Percentiles rank a stretch among this genome's conserved stretches.
phyloP scores from a whole-genome alignment of 2,113 vertebrate species.

The Rhipidura dahli region DNA sequence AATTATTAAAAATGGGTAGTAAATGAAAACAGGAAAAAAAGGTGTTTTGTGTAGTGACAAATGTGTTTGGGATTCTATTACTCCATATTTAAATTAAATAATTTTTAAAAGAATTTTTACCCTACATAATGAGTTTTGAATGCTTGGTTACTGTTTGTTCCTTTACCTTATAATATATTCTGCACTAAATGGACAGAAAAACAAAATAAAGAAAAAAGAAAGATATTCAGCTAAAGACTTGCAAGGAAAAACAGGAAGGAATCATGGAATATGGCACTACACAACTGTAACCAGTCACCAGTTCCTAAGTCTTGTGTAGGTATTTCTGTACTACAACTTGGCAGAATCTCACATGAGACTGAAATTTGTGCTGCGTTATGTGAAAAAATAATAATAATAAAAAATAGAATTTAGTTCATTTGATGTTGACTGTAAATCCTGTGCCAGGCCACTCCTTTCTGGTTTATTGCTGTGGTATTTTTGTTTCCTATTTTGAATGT shows the following conservation, averaged over 20 bases:
- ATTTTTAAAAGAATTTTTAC: not conserved
- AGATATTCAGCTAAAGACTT: not conserved
- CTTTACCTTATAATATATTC: not conserved
- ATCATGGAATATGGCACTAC: not conserved
- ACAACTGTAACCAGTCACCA: not conserved
- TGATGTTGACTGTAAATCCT: not conserved
- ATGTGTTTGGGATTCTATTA: not conserved
- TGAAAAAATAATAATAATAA: not conserved
- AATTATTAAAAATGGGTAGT: not conserved
- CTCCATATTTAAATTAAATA: not conserved
- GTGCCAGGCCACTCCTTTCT: not conserved
- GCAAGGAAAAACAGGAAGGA: not conserved
- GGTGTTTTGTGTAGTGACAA: not conserved
- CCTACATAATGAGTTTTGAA: not conserved
- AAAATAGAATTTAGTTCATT: not conserved
- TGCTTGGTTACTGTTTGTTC: not conserved
- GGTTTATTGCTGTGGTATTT: not conserved
- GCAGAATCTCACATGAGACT: not conserved
- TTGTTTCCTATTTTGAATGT: not conserved
- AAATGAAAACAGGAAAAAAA: not conserved
- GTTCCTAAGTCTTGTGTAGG: not conserved
- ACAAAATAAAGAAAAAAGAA: not conserved
- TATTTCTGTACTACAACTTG: not conserved
- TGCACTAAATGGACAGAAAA: not conserved
- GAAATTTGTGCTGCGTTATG: not conserved